These are phyloP conservation scores for Agapostemon virescens DNA, from an alignment of 2,888 invertebrate genomes.

Conservation along the genomic window DNA sequence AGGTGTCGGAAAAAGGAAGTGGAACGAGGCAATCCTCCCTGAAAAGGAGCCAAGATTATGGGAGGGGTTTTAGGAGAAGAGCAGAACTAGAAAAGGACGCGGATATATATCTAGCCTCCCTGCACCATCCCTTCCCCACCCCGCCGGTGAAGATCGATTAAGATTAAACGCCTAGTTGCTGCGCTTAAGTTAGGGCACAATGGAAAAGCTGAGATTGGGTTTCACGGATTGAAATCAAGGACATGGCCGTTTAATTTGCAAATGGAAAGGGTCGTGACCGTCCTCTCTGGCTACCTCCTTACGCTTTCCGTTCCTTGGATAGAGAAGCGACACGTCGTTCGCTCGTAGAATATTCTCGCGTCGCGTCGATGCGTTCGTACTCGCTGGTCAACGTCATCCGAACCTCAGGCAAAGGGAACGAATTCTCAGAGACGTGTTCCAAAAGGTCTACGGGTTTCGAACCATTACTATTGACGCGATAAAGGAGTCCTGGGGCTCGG, in stretches of 20 bases:
- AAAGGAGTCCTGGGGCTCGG: neutral
- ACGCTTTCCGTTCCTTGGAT: neutral
- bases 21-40: conserved; percentile 39
- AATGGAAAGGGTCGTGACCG: conserved; percentile 58
- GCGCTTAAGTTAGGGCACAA: conserved; percentile 68
- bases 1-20: conserved; percentile 51
- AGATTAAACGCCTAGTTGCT: conserved; percentile 71
- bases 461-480: neutral
- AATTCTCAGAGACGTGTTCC: neutral
- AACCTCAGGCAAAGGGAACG: neutral
- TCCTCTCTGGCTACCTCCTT: neutral
- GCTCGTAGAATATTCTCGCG: conserved; percentile 28
- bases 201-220: conserved; percentile 64
- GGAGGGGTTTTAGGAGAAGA: conserved; percentile 11
- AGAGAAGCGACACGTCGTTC: conserved; percentile 8
- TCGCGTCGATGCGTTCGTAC: conserved; percentile 6
- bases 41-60: conserved; percentile 43
- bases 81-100: conserved; percentile 52
- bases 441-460: neutral
- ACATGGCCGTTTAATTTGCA: conserved; percentile 69
- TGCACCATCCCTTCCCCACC: neutral
- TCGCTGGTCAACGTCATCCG: neutral
- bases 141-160: conserved; percentile 69
- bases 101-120: conserved; percentile 50
- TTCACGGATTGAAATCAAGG: conserved; percentile 67